These are phyloP conservation scores for Phalacrocorax carbo DNA, from an alignment of 2,113 vertebrate species.

Conservation along the genomic window DNA sequence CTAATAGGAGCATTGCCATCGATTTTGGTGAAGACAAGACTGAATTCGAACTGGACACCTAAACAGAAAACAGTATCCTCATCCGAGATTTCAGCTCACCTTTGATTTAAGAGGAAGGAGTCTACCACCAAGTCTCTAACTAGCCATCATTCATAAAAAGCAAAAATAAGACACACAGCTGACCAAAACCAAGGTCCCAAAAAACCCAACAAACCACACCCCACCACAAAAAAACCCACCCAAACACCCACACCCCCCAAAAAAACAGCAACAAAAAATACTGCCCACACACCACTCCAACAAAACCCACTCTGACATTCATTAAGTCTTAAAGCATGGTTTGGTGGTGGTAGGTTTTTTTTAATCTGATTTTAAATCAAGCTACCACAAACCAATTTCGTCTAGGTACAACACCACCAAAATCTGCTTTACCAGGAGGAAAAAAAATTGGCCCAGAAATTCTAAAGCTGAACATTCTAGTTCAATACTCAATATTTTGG, in stretches of 20 bases:
- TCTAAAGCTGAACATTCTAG: background rate
- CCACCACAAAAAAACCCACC: background rate
- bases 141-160: background rate
- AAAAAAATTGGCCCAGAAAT: background rate
- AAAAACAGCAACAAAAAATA: background rate
- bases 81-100: background rate
- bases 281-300: background rate
- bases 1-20: background rate
- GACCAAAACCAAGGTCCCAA: background rate
- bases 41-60: background rate
- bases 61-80: background rate
- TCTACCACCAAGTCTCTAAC: background rate
- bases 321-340: background rate
- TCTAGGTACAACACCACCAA: background rate
- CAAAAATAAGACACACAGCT: background rate
- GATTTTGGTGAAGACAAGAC: background rate
- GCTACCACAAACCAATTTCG: background rate
- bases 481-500: conserved; percentile 24
- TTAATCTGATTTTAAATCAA: background rate
- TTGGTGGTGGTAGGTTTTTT: background rate
- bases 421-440: background rate
- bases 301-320: fast-evolving
- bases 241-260: too few species aligned
- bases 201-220: too few species aligned
- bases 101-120: background rate